These are phyloP conservation scores for Melanchra persicariae DNA, from an alignment of 2,888 invertebrate genomes.

Conservation along the genomic window DNA sequence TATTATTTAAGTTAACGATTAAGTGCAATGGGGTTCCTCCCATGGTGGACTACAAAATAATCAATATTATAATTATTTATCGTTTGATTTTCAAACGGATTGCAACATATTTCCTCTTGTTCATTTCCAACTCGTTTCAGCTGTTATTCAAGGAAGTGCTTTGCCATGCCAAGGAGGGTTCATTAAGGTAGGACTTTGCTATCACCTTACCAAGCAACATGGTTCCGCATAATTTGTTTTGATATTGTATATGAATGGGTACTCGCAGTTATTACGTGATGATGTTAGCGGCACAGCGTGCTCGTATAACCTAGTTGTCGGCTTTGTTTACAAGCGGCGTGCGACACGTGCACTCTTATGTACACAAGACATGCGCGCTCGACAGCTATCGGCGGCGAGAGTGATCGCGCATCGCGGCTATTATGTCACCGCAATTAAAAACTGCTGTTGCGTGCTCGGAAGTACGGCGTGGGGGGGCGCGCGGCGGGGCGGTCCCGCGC, in stretches of 20 bases:
- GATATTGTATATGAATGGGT: constrained; percentile 39
- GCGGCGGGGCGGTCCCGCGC: constrained; percentile 67
- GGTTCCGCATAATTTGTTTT: constrained; percentile 19
- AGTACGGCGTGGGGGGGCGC: constrained; percentile 58
- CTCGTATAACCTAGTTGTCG: constrained; percentile 69
- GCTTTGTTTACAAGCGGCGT: constrained; percentile 80
- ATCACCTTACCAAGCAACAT: neutral
- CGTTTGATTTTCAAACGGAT: neutral
- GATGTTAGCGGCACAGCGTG: constrained; percentile 55
- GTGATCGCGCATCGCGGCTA: constrained; percentile 79
- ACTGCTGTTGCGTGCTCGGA: constrained; percentile 72
- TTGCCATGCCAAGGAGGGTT: neutral
- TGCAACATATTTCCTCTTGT: neutral
- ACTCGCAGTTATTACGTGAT: constrained; percentile 56
- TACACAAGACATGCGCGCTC: constrained; percentile 68
- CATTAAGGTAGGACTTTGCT: neutral
- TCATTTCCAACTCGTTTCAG: constrained; percentile 1
- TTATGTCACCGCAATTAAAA: constrained; percentile 83
- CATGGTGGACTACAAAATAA: neutral
- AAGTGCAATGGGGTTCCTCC: neutral
- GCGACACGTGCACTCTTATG: constrained; percentile 77
- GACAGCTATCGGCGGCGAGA: constrained; percentile 79
- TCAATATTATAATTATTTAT: neutral
- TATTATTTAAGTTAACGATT: neutral
- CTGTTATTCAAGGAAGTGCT: neutral